A percentile compares a stretch with the other conserved stretches of the same genome.
These are phyloP conservation scores for Haemorhous mexicanus DNA, from an alignment of 2,113 vertebrate species.

Conservation along the genomic window DNA sequence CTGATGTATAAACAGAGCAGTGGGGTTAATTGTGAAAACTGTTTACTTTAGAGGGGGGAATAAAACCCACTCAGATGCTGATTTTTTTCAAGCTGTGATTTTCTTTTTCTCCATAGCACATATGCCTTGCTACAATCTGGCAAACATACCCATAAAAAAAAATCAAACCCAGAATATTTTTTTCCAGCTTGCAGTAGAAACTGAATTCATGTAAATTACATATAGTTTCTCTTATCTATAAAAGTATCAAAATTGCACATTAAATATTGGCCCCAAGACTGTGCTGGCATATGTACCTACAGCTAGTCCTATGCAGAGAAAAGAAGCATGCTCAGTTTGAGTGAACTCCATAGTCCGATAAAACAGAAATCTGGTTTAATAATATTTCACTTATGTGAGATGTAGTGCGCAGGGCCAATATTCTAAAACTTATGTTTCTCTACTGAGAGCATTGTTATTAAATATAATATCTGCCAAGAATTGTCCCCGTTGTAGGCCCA, in stretches of 20 bases:
- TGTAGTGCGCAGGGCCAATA: neutral
- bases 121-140: constrained; percentile 25
- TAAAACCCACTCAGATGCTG: constrained; percentile 25
- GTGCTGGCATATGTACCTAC: neutral
- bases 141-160: neutral
- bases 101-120: neutral
- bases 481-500: neutral
- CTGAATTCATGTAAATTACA: neutral
- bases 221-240: neutral
- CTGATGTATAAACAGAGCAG: constrained; percentile 63
- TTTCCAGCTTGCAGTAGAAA: neutral
- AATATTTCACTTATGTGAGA: neutral
- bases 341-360: neutral
- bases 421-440: neutral
- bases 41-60: constrained; percentile 19
- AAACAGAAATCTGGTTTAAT: constrained; percentile 5
- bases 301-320: neutral
- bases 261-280: neutral
- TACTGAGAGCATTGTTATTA: neutral
- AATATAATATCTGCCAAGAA: constrained; percentile 16
- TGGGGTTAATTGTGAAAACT: constrained; percentile 60
- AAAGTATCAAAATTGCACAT: neutral
- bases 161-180: neutral
- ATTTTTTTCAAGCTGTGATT: constrained; percentile 51
- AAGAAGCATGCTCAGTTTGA: neutral